Evolutionary conservation across 2,797 vertebrate species (phyloP).

Genomic region (Jordanella pulchra): DNA sequence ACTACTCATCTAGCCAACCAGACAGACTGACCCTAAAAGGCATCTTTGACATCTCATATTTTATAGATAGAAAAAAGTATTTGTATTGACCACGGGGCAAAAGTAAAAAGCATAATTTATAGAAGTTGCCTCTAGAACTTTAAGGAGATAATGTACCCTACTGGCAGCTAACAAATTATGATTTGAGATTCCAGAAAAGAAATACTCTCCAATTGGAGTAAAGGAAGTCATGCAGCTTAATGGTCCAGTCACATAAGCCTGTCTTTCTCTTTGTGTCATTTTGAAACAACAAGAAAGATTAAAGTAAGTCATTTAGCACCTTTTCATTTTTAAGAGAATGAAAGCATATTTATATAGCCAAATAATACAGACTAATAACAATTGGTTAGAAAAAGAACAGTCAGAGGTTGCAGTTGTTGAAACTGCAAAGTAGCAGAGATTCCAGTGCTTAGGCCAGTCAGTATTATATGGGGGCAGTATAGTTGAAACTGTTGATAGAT

Average conservation of each 20-base stretch:
- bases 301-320: neutral
- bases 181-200: neutral
- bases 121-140: neutral
- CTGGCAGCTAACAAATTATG: neutral
- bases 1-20: slow-evolving; percentile 46
- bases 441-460: neutral
- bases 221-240: neutral
- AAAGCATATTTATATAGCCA: neutral
- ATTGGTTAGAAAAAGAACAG: neutral
- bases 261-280: neutral
- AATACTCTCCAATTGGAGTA: neutral
- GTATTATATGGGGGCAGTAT: neutral
- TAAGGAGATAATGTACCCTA: neutral
- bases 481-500: neutral
- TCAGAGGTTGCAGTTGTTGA: neutral
- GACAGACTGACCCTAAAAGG: slow-evolving; percentile 65
- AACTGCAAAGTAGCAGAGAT: neutral
- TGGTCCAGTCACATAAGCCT: neutral
- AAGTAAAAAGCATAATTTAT: neutral
- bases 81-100: slow-evolving; percentile 4
- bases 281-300: neutral
- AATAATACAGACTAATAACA: neutral
- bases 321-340: neutral
- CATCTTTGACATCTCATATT: slow-evolving; percentile 36
- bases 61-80: slow-evolving; percentile 9